Percentiles rank a stretch among this genome's conserved stretches.
phyloP scores from a whole-genome alignment of 2,797 vertebrate species.

The Lacerta agilis region DNA sequence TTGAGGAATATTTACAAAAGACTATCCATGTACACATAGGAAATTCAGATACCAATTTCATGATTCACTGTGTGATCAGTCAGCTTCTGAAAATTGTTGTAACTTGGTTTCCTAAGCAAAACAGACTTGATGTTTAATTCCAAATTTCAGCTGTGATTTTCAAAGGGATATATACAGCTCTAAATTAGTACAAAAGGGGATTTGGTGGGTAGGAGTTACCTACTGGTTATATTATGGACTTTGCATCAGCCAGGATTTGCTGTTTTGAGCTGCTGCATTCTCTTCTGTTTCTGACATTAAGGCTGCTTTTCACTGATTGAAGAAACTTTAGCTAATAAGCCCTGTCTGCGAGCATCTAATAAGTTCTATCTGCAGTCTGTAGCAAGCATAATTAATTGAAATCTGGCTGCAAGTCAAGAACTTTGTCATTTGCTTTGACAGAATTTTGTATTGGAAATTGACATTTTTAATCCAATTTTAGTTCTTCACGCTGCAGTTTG shows the following conservation, averaged over 20 bases:
- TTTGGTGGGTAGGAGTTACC: conserved; percentile 30
- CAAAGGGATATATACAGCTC: background rate
- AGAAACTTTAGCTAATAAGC: conserved; percentile 31
- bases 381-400: conserved; percentile 30
- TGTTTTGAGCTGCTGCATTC: conserved; percentile 27
- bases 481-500: background rate
- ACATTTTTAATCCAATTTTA: conserved; percentile 18
- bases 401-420: conserved; percentile 27
- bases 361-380: background rate
- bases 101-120: background rate
- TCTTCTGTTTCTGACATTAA: conserved; percentile 47
- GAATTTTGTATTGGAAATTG: conserved; percentile 5
- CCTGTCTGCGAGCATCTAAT: conserved; percentile 14
- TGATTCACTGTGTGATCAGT: background rate
- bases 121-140: conserved; percentile 8
- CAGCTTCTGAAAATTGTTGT: background rate
- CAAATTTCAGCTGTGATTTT: background rate
- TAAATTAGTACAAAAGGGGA: conserved; percentile 33
- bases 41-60: background rate
- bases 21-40: background rate
- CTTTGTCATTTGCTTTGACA: conserved; percentile 2
- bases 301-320: conserved; percentile 28
- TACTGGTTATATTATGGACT: conserved; percentile 10
- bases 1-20: accelerated
- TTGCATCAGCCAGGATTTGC: conserved; percentile 2